Evolutionary conservation across 2,888 invertebrate genomes (phyloP).

Genomic region (Eristalis intricaria): DNA sequence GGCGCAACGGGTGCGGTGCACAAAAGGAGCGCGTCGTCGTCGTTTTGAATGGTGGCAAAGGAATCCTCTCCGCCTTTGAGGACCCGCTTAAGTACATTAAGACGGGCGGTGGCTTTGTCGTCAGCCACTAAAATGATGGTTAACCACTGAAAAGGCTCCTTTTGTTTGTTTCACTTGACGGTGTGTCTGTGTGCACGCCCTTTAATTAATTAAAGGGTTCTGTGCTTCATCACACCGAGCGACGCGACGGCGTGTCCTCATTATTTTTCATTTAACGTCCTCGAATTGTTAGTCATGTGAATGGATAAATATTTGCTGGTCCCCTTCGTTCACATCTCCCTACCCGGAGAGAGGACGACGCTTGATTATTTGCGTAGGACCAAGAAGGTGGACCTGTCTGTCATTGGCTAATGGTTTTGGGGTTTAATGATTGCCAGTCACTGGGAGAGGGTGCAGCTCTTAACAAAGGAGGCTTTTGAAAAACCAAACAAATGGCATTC

Average conservation of each 20-base stretch:
- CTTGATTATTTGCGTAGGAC: background rate
- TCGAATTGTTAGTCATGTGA: conserved; percentile 21
- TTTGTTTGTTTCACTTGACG: background rate
- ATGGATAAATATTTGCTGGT: conserved; percentile 6
- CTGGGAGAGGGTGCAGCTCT: too few species aligned
- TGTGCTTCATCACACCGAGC: background rate
- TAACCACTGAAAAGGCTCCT: conserved; percentile 1
- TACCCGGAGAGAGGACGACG: too few species aligned
- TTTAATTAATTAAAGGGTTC: conserved; percentile 35
- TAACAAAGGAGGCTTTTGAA: background rate
- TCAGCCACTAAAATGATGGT: conserved; percentile 5
- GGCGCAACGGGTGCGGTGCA: background rate
- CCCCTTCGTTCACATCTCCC: background rate
- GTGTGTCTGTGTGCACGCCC: background rate
- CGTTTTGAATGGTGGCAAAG: background rate
- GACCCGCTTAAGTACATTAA: conserved; percentile 24
- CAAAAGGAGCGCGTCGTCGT: background rate
- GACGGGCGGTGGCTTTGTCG: background rate
- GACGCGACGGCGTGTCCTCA: background rate
- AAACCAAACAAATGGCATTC: too few species aligned
- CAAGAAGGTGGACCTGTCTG: background rate
- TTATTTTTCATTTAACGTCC: conserved; percentile 25
- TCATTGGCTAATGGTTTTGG: background rate
- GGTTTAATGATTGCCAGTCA: background rate
- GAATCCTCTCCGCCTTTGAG: conserved; percentile 5